Evolutionary conservation across 2,797 vertebrate genomes (phyloP), one percentile per base, ranked within the genome.

Genomic region (Rhinogobio ventralis): DNA sequence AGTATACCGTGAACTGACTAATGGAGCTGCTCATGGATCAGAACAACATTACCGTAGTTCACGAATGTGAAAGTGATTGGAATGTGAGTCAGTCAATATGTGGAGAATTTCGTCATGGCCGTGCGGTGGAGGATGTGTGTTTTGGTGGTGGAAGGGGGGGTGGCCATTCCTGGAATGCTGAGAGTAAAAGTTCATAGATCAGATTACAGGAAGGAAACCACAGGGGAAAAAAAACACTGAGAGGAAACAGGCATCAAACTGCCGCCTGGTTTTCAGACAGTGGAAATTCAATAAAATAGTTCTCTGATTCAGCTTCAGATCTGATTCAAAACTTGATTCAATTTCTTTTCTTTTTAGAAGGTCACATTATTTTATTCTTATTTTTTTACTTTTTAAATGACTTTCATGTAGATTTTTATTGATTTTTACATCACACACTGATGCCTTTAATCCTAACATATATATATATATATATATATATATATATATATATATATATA

Each of bases 141-240:
- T 77, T 86, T 77, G 81, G 57, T 83, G 80, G 51, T 73, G 49
- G 23, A 33, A 10, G 74, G 30, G 83, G 69, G 79, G 46, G 53
- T 30, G 73, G 85, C 62, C 83, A 89, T 89, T 87, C 87, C 79
- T 87, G 89, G 87, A 88, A 89, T 90, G 88, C 76, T 81, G 51
- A 60, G 73, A 88, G 87, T 71, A 57, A 86, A 90, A 87, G 84
- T 86, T 82, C 88, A 87, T 74, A 81, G 88, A 88, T 89, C 88
- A 55, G 82, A 87, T 90, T 89, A 81, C 89, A 88, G 88, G 85
- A 89, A 89, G 87, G 85, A 89, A 89, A 82, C 77, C 87, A 75
- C 80, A 83, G 23, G 53, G 11, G n/a, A 71, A 72, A 49, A 88
- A 83, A 68, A 89, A 88, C 33, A 36, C 33, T 77, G 73, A 79